Evolutionary conservation across 1,140 invertebrate genomes (phyloP).

Genomic region (Pinna nobilis): DNA sequence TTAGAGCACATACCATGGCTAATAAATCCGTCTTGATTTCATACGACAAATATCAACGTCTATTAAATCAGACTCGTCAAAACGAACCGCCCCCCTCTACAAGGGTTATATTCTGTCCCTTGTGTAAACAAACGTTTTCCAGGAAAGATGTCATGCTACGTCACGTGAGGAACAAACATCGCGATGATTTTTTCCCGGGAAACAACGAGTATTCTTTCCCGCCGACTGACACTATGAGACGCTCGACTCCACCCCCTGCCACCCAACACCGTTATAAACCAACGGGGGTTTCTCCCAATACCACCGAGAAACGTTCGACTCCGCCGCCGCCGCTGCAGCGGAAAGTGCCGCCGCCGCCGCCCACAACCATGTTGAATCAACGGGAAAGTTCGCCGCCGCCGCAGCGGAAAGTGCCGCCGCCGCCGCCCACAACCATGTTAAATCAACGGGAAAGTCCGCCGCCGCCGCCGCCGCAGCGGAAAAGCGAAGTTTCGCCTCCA

Average conservation of each 20-base stretch:
- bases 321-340: neutral
- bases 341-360: neutral
- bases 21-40: constrained; percentile 9
- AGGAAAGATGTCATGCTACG: constrained; percentile 9
- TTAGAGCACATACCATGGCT: constrained; percentile 4
- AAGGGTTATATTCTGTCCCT: neutral
- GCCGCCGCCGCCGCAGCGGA: too few relatives aligned
- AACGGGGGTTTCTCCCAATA: too few relatives aligned
- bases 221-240: neutral
- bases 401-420: neutral
- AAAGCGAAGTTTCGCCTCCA: neutral
- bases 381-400: neutral
- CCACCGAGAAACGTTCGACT: too few relatives aligned
- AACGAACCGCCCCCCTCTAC: neutral
- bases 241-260: neutral
- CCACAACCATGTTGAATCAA: neutral
- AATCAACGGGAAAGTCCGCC: neutral
- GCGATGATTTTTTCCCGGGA: neutral
- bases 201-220: neutral
- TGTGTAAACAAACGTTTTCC: neutral
- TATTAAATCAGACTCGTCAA: neutral
- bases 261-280: neutral
- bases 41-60: constrained; percentile 16
- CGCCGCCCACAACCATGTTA: neutral
- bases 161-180: neutral